phyloP scores from a whole-genome alignment of 2,797 vertebrate species.

The Melanogrammus aeglefinus region DNA sequence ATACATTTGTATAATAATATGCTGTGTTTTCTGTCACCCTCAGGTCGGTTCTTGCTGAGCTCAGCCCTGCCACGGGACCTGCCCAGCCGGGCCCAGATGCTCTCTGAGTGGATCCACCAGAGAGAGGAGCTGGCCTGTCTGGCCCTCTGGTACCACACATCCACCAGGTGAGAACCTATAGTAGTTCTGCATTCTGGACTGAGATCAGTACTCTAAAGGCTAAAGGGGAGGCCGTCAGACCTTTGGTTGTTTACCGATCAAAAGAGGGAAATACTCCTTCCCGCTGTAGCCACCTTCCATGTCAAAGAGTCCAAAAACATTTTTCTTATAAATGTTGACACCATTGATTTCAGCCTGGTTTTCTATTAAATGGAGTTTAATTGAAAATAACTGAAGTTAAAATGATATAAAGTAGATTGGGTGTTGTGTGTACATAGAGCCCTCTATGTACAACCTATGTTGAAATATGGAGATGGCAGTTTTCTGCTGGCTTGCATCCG shows the following conservation, averaged over 20 bases:
- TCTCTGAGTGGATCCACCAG: slow-evolving; percentile 69
- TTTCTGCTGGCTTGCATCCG: slow-evolving; percentile 38
- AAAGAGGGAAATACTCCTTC: background rate
- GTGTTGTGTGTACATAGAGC: background rate
- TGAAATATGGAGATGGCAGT: slow-evolving; percentile 45
- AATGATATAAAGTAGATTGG: background rate
- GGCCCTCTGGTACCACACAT: slow-evolving; percentile 69
- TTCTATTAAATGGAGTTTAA: background rate
- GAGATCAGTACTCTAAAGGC: background rate
- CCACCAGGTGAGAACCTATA: slow-evolving; percentile 61
- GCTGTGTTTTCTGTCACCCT: slow-evolving; percentile 8
- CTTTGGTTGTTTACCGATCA: background rate
- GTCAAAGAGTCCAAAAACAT: background rate
- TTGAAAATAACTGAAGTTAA: background rate
- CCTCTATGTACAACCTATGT: slow-evolving; percentile 28
- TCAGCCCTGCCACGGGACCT: slow-evolving; percentile 37
- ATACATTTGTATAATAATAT: background rate
- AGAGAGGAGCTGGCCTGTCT: slow-evolving; percentile 56
- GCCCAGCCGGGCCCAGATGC: slow-evolving; percentile 49
- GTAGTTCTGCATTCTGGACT: background rate
- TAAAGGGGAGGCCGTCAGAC: background rate
- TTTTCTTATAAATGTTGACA: background rate
- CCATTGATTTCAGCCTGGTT: background rate
- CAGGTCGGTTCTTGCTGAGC: slow-evolving; percentile 73
- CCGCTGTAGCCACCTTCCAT: background rate